These are phyloP conservation scores for Julus scanicus DNA, from an alignment of 2,888 invertebrate species.

Conservation along the genomic window DNA sequence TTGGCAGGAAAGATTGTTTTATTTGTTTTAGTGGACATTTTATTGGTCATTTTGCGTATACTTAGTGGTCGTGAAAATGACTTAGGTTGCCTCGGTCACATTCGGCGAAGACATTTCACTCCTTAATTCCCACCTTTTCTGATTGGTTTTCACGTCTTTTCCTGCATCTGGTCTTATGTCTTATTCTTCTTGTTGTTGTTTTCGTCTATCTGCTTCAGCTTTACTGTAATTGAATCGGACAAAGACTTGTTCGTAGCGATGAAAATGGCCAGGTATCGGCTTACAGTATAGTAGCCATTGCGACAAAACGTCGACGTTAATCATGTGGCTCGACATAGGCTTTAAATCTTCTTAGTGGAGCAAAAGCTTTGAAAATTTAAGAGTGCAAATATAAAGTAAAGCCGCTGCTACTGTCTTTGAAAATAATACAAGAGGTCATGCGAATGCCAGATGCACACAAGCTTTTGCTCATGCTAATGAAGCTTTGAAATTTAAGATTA, in stretches of 20 bases:
- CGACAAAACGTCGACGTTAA: too few relatives aligned
- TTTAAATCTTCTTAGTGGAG: too few relatives aligned
- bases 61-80: conserved; percentile 28
- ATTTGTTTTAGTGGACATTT: conserved; percentile 28
- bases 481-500: too few relatives aligned
- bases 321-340: too few relatives aligned
- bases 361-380: too few relatives aligned
- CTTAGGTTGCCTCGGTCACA: conserved; percentile 6
- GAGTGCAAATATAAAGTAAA: too few relatives aligned
- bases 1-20: conserved; percentile 15
- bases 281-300: too few relatives aligned
- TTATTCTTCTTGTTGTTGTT: not conserved
- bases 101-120: conserved; percentile 18
- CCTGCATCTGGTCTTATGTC: not conserved
- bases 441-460: too few relatives aligned
- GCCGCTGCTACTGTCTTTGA: too few relatives aligned
- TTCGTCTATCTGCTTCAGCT: not conserved
- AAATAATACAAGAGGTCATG: too few relatives aligned
- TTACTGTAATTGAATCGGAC: not conserved
- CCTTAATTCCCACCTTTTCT: conserved; percentile 33
- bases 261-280: not conserved
- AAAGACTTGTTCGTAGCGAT: not conserved
- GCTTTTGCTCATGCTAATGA: too few relatives aligned
- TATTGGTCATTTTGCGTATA: conserved; percentile 28
- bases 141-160: not conserved